Evolutionary conservation across 2,888 invertebrate genomes (phyloP).

Genomic region (Machimus rusticus): DNA sequence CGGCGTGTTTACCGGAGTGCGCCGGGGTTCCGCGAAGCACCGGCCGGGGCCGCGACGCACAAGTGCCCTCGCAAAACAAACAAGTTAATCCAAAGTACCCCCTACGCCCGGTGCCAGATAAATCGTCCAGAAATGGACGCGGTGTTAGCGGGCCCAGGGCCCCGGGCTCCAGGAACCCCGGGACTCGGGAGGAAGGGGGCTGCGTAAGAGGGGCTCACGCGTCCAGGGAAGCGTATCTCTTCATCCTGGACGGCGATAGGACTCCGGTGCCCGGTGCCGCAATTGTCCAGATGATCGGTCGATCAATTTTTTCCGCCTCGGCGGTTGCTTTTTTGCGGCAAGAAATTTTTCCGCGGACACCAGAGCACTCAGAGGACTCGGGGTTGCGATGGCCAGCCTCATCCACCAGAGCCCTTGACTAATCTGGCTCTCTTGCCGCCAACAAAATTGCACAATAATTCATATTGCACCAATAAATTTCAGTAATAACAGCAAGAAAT

Average conservation of each 20-base stretch:
- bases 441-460: slow-evolving; percentile 52
- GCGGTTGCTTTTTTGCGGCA: background rate
- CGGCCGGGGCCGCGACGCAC: background rate
- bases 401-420: slow-evolving; percentile 43
- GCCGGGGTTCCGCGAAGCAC: no score
- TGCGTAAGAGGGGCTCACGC: slow-evolving; percentile 30
- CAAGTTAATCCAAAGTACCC: slow-evolving; percentile 36
- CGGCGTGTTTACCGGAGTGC: background rate
- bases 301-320: slow-evolving; percentile 1
- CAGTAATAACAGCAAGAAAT: slow-evolving; percentile 43
- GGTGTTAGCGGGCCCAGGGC: background rate
- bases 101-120: slow-evolving; percentile 24
- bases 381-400: slow-evolving; percentile 36
- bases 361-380: background rate
- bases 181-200: background rate
- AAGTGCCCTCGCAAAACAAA: slow-evolving; percentile 22
- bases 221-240: slow-evolving; percentile 1
- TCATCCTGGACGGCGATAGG: background rate
- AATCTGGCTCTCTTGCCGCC: slow-evolving; percentile 49
- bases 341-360: background rate
- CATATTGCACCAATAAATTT: slow-evolving; percentile 52
- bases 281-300: slow-evolving; percentile 10
- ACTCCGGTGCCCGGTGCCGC: background rate
- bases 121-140: background rate
- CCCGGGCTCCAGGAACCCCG: background rate